Base-by-base conservation (phyloP, 2,797 vertebrate genomes). In the Amphiprion clarkii region DNA sequence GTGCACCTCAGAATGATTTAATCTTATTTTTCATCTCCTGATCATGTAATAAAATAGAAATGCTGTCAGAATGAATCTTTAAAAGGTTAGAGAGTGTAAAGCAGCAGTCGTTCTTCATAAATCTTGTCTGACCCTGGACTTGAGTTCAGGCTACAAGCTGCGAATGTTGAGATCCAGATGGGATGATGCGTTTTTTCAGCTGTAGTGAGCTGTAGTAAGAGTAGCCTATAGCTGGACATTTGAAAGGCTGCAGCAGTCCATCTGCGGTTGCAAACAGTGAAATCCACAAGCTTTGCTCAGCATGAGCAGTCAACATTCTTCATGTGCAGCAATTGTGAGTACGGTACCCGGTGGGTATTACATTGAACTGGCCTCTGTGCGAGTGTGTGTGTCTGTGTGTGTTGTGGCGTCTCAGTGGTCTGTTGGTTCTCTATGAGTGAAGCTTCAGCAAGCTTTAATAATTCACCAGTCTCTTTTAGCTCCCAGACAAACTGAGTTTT, bases 381-480 rank as follows among this genome's bases (percentile, higher is more conserved):
- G 76, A 76, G 74, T 59, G 68, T 69, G 60, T 71, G 63, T 67
- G 70, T 74, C 61, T 78, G 80, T 67, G 70, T 69, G 46, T 51
- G 58, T 52, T 78, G 76, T 75, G 49, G 64, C 27, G 48, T 89
- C 77, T 90, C 77, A 78, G 76, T 83, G 71, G 79, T 91, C 82
- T 80, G 73, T 78, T 81, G 86, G 72, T 83, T 89, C 79, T 86
- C 79, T 84, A 65, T 87, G 85, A 89, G 79, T 88, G 79, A 81
- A 86, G 87, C 85, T 89, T 88, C 90, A 82, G 85, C 84, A 67
- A 84, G 83, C 84, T 89, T 92, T 91, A 92, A 94, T 93, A 93
- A 92, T 93, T 93, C 88, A 93, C 87, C 56, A 76, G 84, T 68
- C 81, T 91, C 87, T 87, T 85, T 89, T 87, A 84, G 82, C 88